A percentile compares a stretch with the other conserved stretches of the same genome.
Conservation (phyloP, 2,797 vertebrate species). For the Bradypodion pumilum region DNA sequence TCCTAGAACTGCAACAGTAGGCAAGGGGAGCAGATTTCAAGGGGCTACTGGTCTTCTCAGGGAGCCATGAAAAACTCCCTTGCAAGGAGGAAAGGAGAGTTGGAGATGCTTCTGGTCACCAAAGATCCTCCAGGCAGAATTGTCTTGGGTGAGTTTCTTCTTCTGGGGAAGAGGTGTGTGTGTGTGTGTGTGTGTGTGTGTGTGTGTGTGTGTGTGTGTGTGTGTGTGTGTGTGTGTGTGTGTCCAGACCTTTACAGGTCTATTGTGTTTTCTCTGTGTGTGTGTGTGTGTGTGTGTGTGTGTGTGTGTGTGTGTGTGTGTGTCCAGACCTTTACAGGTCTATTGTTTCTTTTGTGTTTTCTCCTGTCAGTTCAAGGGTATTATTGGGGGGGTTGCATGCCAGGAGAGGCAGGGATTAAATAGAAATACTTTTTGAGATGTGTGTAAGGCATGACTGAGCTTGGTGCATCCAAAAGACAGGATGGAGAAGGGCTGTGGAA, state of each 20-base stretch:
- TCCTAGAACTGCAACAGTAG: fast-evolving
- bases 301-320: neutral
- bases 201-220: no score
- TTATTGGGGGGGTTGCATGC: neutral
- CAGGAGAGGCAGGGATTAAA: neutral
- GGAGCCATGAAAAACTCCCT: neutral
- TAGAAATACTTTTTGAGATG: neutral
- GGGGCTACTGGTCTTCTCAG: neutral
- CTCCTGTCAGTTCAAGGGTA: neutral
- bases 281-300: no score
- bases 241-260: neutral
- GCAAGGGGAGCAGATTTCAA: neutral
- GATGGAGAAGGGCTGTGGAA: neutral
- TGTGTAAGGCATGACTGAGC: neutral
- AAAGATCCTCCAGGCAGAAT: neutral
- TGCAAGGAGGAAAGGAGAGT: neutral
- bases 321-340: neutral
- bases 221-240: neutral
- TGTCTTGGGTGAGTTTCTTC: conserved; percentile 12
- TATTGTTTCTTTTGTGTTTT: neutral
- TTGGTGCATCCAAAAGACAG: neutral
- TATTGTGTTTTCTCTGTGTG: neutral
- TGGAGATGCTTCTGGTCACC: neutral
- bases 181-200: neutral
- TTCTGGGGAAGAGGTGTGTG: neutral